Evolutionary conservation across 2,113 vertebrate species (phyloP), one percentile per base, ranked within the genome.

Genomic region (Istiophorus platypterus): DNA sequence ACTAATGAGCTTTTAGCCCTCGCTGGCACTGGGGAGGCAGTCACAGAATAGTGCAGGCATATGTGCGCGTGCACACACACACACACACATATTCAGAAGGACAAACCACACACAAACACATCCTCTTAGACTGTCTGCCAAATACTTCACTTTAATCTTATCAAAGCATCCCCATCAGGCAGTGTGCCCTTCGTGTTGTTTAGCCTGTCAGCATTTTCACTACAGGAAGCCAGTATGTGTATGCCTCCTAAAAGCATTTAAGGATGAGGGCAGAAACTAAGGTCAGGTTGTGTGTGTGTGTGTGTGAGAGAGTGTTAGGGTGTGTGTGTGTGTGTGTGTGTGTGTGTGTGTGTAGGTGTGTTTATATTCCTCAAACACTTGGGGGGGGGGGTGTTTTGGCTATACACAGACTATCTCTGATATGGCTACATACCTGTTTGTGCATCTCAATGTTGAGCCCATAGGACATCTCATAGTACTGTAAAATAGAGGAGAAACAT

Each of bases 401-500:
- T 90, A 66, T 61, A 91, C 66, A 91, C 84, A 86, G 31, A 89
- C 37, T 24, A 67, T 62, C 70, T 59, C 67, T 87, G 86, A 88
- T 88, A 84, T 82, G 83, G 74, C 73, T 77, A 93, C 96, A 96
- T 95, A 98, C 97, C 97, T 98, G 97, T 91, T 98, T 98, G 94
- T 98, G 97, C 97, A 98, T 98, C 90, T 98, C 97, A 87, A 98
- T 98, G 91, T 98, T 98, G 94, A 98, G 95, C 70, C 97, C 97
- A 5, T 98, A 98, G 65, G 97, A 98, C 97, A 98, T 98, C 83
- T 98, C 97, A 4, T 98, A 98, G 92, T 98, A 98, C 97, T 98
- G 93, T 17, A 74, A 88, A 87, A 84, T 0, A 76, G 76, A 56
- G 17, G n/a, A 72, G 27, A 85, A 47, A 66, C 22, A 67, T 83